Evolutionary conservation across 2,113 vertebrate genomes (phyloP), one percentile per base, ranked within the genome.

Genomic region (Rhombomys opimus): DNA sequence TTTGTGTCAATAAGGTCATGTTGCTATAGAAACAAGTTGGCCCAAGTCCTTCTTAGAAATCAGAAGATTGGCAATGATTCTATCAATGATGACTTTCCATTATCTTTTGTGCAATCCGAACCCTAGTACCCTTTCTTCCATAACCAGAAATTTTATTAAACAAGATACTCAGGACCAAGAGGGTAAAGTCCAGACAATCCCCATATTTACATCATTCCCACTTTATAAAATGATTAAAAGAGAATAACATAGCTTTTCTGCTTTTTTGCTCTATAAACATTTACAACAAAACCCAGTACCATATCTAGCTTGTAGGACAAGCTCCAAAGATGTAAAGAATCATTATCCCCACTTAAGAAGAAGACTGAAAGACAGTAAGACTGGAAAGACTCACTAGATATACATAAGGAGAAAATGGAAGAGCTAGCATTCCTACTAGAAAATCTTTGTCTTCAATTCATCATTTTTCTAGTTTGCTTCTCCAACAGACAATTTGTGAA

Each of bases 141-240:
- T 63, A 85, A 46, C 27, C 8, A 95, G 15, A 67, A 72, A 81
- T 59, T 94, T 86, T 87, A 80, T 35, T 82, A 76, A 94, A 41
- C 59, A 76, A 65, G n/a, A 67, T 11, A 63, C 27, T 22, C 22
- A 88, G 22, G 12, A 88, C n/a, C n/a, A 59, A 85, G 41, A 85
- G 76, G 52, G 59, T 75, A 68, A 75, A 22, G 11, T 92, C 27
- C 90, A 50, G 78, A 73, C 50, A 89, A 20, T 89, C 87, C 15
- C 2, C 35, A 20, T 50, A 6, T 59, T 65, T 15, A 17, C 10
- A 23, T 11, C 5, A 50, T 27, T 7, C 3, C 3, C 15, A 0
- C 1, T 38, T 78, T 84, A 35, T 52, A 46, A 35, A 81, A 61
- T 61, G 38, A 38, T 78, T 2, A 35, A 91, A 90, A 89, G 41